phyloP scores from a whole-genome alignment of 2,797 vertebrate species.

The Molossus alvarezi region DNA sequence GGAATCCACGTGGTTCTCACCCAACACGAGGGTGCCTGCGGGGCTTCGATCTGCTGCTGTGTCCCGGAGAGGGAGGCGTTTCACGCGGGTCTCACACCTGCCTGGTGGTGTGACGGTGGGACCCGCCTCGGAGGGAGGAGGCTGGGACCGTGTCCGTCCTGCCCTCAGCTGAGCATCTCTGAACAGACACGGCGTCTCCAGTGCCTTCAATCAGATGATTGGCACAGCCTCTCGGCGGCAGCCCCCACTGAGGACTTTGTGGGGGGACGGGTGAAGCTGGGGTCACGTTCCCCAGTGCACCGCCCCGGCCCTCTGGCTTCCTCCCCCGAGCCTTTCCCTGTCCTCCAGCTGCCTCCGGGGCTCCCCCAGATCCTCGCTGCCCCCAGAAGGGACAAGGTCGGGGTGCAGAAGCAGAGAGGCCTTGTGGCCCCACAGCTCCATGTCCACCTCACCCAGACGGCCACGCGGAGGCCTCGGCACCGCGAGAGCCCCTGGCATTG shows the following conservation, averaged over 20 bases:
- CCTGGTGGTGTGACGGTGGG: fast-evolving
- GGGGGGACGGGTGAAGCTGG: neutral
- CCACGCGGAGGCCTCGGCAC: fast-evolving
- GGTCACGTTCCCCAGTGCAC: slow-evolving; percentile 9
- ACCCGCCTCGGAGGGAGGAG: neutral
- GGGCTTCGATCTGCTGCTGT: neutral
- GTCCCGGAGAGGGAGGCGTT: fast-evolving
- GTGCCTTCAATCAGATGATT: slow-evolving; percentile 70
- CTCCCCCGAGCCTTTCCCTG: too few relatives aligned
- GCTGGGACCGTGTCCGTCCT: too few relatives aligned
- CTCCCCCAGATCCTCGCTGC: neutral
- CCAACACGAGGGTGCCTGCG: neutral
- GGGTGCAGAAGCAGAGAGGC: neutral
- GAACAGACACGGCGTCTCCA: slow-evolving; percentile 25
- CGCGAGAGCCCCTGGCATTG: fast-evolving
- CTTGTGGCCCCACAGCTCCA: fast-evolving
- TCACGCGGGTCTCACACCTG: fast-evolving
- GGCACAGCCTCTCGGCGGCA: slow-evolving; percentile 20
- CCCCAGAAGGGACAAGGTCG: neutral
- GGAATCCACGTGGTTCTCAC: neutral
- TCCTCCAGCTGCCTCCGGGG: neutral
- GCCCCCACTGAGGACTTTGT: slow-evolving; percentile 64
- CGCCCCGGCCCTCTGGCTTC: neutral
- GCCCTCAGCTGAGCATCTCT: neutral
- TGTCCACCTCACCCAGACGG: fast-evolving